A percentile compares a stretch with the other conserved stretches of the same genome.
Conservation (phyloP, 2,113 vertebrate genomes). For the Rhegmatorhina hoffmannsi region DNA sequence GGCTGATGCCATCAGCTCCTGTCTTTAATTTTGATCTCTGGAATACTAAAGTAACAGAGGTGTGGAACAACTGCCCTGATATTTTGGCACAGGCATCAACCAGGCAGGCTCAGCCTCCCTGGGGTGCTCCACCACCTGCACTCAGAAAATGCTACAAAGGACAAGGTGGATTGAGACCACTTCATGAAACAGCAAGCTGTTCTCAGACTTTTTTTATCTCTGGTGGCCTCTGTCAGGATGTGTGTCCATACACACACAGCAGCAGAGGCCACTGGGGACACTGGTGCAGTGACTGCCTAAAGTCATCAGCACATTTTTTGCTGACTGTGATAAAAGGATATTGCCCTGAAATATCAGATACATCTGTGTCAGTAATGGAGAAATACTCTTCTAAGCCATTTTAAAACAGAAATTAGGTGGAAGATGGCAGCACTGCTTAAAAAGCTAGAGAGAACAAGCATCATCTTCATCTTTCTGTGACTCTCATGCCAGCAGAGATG, state of each 20-base stretch:
- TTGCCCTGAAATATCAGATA: fast-evolving
- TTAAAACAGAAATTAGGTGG: not conserved
- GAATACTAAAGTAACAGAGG: not conserved
- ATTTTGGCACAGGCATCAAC: not conserved
- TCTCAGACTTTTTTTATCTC: not conserved
- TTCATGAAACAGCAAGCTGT: not conserved
- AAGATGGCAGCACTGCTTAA: not conserved
- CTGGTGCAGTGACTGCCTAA: not conserved
- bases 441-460: not conserved
- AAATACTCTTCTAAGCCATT: not conserved
- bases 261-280: not conserved
- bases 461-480: not conserved
- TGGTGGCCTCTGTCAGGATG: not conserved
- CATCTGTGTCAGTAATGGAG: not conserved
- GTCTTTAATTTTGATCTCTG: not conserved
- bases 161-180: fast-evolving
- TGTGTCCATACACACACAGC: not conserved
- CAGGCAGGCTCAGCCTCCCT: not conserved
- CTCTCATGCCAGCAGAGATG: not conserved
- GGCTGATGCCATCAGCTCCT: not conserved
- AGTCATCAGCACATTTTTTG: not conserved
- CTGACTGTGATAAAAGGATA: not conserved
- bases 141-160: not conserved
- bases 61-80: not conserved
- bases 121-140: not conserved